Percentiles rank a stretch among this genome's conserved stretches.
These are phyloP conservation scores for silkworm (Bombyx mori) DNA, from an alignment of 1,140 invertebrate species.

Conservation along the genomic window DNA sequence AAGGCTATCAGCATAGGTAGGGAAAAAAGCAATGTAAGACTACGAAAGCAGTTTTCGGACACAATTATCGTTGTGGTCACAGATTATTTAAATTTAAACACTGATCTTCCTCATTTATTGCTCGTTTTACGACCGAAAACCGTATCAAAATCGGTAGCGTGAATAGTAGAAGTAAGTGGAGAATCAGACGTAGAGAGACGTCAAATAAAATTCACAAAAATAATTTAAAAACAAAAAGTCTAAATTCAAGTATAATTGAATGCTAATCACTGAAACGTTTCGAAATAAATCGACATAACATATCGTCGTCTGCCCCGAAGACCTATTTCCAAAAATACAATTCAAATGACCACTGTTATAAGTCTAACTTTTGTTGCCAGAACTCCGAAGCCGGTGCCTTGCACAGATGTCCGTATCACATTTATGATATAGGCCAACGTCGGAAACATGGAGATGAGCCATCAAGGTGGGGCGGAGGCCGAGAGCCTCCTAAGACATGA, in stretches of 20 bases:
- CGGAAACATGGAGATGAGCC: constrained; percentile 47
- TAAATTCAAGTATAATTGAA: not conserved
- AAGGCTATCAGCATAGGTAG: too few relatives aligned
- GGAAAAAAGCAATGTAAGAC: too few relatives aligned
- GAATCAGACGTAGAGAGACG: too few relatives aligned
- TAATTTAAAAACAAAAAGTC: too few relatives aligned
- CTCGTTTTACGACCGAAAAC: too few relatives aligned
- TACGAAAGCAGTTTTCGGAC: too few relatives aligned
- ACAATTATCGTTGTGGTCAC: too few relatives aligned
- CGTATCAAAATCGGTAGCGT: too few relatives aligned
- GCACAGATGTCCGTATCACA: constrained; percentile 38
- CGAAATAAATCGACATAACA: not conserved
- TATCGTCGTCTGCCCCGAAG: not conserved
- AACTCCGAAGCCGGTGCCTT: not conserved
- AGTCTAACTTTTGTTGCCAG: not conserved
- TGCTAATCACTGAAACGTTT: not conserved
- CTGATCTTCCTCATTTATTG: too few relatives aligned
- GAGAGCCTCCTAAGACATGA: constrained; percentile 57
- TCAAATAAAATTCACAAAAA: too few relatives aligned
- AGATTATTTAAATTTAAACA: too few relatives aligned
- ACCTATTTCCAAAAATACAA: not conserved
- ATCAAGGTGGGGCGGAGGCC: constrained; percentile 48
- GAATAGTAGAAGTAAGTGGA: too few relatives aligned
- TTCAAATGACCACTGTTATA: not conserved
- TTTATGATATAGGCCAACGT: constrained; percentile 48